phyloP scores from a whole-genome alignment of 2,888 invertebrate species.

The Eucriotettix oculatus region DNA sequence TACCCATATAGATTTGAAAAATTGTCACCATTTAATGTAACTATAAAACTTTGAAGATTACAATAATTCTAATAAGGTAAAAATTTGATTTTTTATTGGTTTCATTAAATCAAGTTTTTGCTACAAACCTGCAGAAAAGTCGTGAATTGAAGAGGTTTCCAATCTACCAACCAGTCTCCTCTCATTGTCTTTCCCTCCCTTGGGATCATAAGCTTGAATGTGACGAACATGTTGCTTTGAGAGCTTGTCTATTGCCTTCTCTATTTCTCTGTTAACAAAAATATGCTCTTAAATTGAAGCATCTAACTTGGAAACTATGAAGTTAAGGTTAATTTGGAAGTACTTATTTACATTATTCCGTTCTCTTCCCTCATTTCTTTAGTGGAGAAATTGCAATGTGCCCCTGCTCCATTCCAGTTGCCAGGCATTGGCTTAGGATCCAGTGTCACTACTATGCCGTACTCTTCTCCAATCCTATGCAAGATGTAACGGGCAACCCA shows the following conservation, averaged over 20 bases:
- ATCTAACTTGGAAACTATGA: no score
- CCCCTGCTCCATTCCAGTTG: conserved; percentile 93
- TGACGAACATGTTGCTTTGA: conserved; percentile 83
- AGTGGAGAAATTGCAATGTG: conserved; percentile 93
- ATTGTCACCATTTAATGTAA: no score
- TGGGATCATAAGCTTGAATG: conserved; percentile 92
- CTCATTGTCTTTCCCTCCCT: conserved; percentile 91
- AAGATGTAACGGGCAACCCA: conserved; percentile 79
- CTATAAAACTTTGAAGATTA: no score
- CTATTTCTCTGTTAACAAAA: conserved; percentile 56
- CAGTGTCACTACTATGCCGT: conserved; percentile 61
- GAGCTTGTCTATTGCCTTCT: conserved; percentile 88
- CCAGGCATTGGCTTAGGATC: conserved; percentile 66
- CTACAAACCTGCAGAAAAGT: conserved; percentile 70
- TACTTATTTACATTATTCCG: conserved; percentile 54
- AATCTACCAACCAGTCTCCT: conserved; percentile 85
- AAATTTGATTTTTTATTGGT: no score
- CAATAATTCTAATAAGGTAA: no score
- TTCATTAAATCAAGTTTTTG: no score
- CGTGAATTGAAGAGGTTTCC: conserved; percentile 93
- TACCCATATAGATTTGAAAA: no score
- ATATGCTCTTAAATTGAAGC: neutral
- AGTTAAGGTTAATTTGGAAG: neutral
- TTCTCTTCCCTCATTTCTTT: conserved; percentile 77
- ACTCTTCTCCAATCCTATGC: conserved; percentile 85